These are phyloP conservation scores for Lithosia quadra DNA, from an alignment of 2,888 invertebrate genomes.

Conservation along the genomic window DNA sequence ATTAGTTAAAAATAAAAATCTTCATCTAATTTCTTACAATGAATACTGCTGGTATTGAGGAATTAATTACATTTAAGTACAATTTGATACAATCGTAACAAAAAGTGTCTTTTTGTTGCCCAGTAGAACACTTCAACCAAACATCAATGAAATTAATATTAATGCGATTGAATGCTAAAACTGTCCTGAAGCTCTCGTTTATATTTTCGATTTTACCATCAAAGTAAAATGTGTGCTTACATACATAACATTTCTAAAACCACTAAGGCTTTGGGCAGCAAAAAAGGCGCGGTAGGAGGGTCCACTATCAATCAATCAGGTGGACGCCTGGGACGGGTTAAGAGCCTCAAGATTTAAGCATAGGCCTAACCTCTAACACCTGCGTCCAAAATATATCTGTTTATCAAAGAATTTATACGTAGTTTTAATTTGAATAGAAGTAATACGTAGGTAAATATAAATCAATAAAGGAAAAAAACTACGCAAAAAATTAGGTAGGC, in stretches of 20 bases:
- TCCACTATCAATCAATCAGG: slow-evolving; percentile 70
- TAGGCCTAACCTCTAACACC: slow-evolving; percentile 54
- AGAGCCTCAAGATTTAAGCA: slow-evolving; percentile 59
- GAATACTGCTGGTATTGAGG: too few relatives aligned
- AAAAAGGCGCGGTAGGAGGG: slow-evolving; percentile 38
- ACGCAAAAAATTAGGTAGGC: too few relatives aligned
- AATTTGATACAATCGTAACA: too few relatives aligned
- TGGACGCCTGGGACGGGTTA: slow-evolving; percentile 60
- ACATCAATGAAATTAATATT: background rate
- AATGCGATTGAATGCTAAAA: background rate
- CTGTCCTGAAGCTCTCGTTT: background rate
- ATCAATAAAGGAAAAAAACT: too few relatives aligned
- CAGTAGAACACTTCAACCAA: too few relatives aligned
- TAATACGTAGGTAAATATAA: too few relatives aligned
- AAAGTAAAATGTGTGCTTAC: slow-evolving; percentile 4
- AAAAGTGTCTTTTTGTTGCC: too few relatives aligned
- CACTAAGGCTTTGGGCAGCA: slow-evolving; percentile 20
- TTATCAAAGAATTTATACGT: slow-evolving; percentile 23
- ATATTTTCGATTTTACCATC: background rate
- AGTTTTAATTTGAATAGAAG: background rate
- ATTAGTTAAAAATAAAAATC: too few relatives aligned
- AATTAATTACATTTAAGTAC: too few relatives aligned
- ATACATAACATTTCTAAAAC: slow-evolving; percentile 12
- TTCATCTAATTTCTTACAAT: too few relatives aligned
- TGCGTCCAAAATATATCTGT: slow-evolving; percentile 47